Evolutionary conservation across 2,888 invertebrate genomes (phyloP), one percentile per base, ranked within the genome.

Genomic region (Leucophenga maculata): DNA sequence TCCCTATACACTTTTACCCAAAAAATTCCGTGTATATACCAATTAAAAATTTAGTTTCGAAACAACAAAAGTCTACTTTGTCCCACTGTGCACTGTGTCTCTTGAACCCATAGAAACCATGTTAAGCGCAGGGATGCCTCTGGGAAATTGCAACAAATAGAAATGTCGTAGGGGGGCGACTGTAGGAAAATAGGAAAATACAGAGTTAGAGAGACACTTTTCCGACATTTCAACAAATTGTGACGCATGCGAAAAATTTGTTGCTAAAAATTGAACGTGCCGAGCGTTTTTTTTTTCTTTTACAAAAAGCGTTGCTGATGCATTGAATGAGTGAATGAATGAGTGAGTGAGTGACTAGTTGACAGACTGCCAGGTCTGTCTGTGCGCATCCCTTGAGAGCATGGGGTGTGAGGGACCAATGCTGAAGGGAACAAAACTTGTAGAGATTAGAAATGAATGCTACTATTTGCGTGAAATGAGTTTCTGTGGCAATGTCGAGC

Each of bases 61-160:
- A 52, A 16, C 52, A 52, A 16, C 8, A 4, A 26, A 26, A 26
- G 3, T 26, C 26, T 3, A 26, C 26, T 3, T 26, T 26, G 26
- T 3, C 26, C 2, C 26, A 26, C 26, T 26, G 26, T 26, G 26
- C 26, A 26, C 26, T 26, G 26, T n/a, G n/a, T 32, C 8, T 32
- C 8, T 32, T 32, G 32, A 32, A 8, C 32, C 32, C 26, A 26
- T 16, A 44, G 44, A 9, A 70, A 60, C 16, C 6, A 9, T 44
- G 46, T 22, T 3, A 3, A 16, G 50, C 18, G 52, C 70, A 54
- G 62, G 3, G 50, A 68, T 1, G 50, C 50, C 16, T 50, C n/a
- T 50, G 50, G 76, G 72, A 75, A 77, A 76, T 77, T 78, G 75
- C 72, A 75, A 79, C 74, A 83, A 83, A 80, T 81, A 79, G 74